phyloP scores from a whole-genome alignment of 2,113 vertebrate genomes.

The Melanotaenia duboulayi region DNA sequence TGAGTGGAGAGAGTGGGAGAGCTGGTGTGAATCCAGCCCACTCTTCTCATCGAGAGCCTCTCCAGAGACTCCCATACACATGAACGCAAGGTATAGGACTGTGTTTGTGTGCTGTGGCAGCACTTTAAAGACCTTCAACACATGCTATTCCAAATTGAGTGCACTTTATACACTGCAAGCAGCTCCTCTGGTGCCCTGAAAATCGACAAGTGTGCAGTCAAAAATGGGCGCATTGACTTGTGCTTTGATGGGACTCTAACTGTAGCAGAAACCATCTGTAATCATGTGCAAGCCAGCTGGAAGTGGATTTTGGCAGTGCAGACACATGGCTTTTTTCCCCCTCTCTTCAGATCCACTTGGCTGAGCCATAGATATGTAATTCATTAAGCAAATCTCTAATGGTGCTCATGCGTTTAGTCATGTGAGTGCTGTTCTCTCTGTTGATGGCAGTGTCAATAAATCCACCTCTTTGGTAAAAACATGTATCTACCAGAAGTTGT shows the following conservation, averaged over 20 bases:
- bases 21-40: constrained; percentile 16
- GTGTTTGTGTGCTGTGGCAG: constrained; percentile 30
- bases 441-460: constrained; percentile 1
- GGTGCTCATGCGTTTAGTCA: background rate
- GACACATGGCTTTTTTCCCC: constrained; percentile 5
- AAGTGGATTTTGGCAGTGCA: constrained; percentile 17
- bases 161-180: constrained; percentile 41
- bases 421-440: background rate
- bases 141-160: constrained; percentile 45
- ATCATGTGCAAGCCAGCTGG: constrained; percentile 43
- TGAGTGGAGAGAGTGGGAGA: constrained; percentile 31
- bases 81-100: constrained; percentile 12
- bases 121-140: constrained; percentile 55
- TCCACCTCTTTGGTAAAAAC: background rate
- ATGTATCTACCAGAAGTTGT: background rate
- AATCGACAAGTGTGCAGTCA: constrained; percentile 38
- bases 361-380: constrained; percentile 1
- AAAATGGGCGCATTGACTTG: constrained; percentile 25
- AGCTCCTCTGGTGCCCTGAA: constrained; percentile 36
- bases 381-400: constrained; percentile 19
- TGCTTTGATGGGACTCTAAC: constrained; percentile 27
- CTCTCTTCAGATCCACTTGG: constrained; percentile 24
- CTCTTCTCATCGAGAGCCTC: constrained; percentile 53
- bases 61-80: constrained; percentile 23
- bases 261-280: constrained; percentile 33